A percentile compares a stretch with the other conserved stretches of the same genome.
phyloP scores from a whole-genome alignment of 2,797 vertebrate species.

The Coregonus sp. region DNA sequence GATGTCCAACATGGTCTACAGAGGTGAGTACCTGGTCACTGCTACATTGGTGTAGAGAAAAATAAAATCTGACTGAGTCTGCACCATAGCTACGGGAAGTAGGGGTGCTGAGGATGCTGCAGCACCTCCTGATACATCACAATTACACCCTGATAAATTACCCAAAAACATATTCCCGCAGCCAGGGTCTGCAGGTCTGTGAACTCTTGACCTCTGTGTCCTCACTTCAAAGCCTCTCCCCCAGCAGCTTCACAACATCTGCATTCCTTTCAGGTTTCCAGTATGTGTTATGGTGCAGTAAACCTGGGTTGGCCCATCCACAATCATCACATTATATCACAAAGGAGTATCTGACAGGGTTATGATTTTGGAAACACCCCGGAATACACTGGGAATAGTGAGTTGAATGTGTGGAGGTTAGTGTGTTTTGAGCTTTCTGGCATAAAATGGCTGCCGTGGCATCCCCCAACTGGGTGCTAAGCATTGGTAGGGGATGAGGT shows the following conservation, averaged over 20 bases:
- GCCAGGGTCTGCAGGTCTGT: constrained; percentile 5
- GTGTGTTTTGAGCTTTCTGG: neutral
- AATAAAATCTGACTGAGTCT: no score
- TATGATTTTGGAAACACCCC: constrained; percentile 18
- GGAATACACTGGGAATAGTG: neutral
- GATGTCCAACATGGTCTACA: no score
- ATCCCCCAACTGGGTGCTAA: no score
- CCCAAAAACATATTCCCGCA: no score
- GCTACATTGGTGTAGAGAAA: no score
- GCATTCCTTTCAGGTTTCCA: constrained; percentile 25
- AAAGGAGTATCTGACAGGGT: constrained; percentile 4
- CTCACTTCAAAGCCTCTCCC: constrained; percentile 46
- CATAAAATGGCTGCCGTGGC: neutral
- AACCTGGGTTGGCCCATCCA: constrained; percentile 11
- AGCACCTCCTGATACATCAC: no score
- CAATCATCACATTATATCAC: constrained; percentile 6
- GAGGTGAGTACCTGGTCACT: no score
- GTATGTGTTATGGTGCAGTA: constrained; percentile 25
- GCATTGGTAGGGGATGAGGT: no score
- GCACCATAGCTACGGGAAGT: no score
- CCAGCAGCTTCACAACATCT: constrained; percentile 31
- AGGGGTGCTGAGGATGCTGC: no score
- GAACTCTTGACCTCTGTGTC: constrained; percentile 27
- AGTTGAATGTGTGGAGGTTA: neutral
- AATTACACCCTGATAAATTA: no score